Base-by-base conservation (phyloP, 2,888 invertebrate species). In the Meandrusa payeni region DNA sequence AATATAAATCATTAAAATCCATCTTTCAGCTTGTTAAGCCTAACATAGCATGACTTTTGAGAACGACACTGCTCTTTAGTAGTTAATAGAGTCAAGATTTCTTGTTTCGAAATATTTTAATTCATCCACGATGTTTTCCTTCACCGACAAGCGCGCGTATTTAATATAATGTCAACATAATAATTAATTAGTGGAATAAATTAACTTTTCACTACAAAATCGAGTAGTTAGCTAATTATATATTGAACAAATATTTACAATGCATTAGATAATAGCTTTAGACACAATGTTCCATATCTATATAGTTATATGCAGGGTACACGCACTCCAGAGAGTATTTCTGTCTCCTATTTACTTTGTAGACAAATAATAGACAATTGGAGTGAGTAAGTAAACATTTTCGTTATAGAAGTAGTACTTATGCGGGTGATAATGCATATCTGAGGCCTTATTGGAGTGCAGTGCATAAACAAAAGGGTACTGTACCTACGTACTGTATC, bases 391-490 rank as follows among this genome's bases (percentile, higher is more conserved):
- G 71, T 68, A 73, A 71, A 69, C 67, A 69, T 51, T 53, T 33
- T n/a, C n/a, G 46, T 51, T 40, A 37, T 41, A 40, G 38, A 28
- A 32, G 15, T 48, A 44, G 47, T 64, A 65, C 64, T 67, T 67
- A 52, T 49, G 58, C 50, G 55, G 55, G 61, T 72, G 76, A 78
- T 80, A 80, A 69, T 67, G 59, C 65, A 69, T 78, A 78, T 81
- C 78, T 72, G 66, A 65, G 71, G 72, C 75, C 71, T 74, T 69
- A 61, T 65, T 68, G 62, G 65, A 77, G 76, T 73, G 76, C 74
- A 75, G 59, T 58, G 64, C 66, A 71, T 76, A 77, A 79, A 82
- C 79, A 83, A 80, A 76, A 74, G 76, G 72, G 70, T 69, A 71
- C 74, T 74, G 66, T 73, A 68, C 26, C 66, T 50, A 45, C 41